Evolutionary conservation across 23 tunicate genomes (phyloP).

Genomic region (Styela plicata): DNA sequence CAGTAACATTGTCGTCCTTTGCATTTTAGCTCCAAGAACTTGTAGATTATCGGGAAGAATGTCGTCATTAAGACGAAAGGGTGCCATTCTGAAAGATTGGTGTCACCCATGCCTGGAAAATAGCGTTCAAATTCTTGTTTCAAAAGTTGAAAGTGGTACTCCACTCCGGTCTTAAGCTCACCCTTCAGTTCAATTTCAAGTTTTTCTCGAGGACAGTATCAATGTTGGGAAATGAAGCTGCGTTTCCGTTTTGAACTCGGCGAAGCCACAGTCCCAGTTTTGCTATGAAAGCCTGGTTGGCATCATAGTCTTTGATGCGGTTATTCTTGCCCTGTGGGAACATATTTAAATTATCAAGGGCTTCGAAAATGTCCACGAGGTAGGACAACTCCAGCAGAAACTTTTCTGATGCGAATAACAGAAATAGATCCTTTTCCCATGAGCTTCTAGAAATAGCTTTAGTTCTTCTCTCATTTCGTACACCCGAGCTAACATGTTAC

Average conservation of each 20-base stretch:
- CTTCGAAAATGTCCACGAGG: slow-evolving; percentile 38
- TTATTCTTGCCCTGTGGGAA: slow-evolving; percentile 32
- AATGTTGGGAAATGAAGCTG: slow-evolving; percentile 33
- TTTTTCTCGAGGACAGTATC: slow-evolving; percentile 28
- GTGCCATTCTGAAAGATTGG: slow-evolving; percentile 43
- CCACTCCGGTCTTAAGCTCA: slow-evolving; percentile 36
- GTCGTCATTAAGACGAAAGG: slow-evolving; percentile 31
- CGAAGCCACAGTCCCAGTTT: slow-evolving; percentile 47
- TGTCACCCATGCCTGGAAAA: slow-evolving; percentile 34
- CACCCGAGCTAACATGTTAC: slow-evolving; percentile 7
- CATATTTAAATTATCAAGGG: slow-evolving; percentile 26
- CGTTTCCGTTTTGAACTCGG: slow-evolving; percentile 47
- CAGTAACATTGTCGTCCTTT: background rate
- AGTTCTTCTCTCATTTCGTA: slow-evolving; percentile 11
- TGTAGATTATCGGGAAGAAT: background rate
- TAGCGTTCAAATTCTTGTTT: slow-evolving; percentile 40
- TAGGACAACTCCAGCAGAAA: slow-evolving; percentile 41
- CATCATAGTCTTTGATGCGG: slow-evolving; percentile 37
- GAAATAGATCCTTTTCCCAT: slow-evolving; percentile 2
- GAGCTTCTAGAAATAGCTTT: slow-evolving; percentile 12
- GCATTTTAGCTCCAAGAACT: background rate
- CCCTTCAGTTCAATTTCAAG: slow-evolving; percentile 22
- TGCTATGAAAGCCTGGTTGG: slow-evolving; percentile 26
- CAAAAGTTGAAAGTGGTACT: slow-evolving; percentile 24
- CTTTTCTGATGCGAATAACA: background rate